Evolutionary conservation across 2,113 vertebrate species (phyloP).

Genomic region (Romanogobio albipinnatus): DNA sequence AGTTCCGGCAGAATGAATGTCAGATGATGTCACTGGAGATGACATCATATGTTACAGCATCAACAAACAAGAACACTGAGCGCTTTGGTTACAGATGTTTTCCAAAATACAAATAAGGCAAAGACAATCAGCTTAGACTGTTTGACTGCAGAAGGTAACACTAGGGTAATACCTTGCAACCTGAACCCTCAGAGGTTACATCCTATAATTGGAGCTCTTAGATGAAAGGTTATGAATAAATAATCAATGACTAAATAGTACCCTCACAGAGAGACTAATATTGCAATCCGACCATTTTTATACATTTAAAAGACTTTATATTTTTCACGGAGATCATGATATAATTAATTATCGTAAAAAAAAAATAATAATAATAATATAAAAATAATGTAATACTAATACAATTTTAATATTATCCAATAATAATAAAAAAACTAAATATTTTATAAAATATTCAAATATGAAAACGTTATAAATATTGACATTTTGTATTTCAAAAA

Average conservation of each 20-base stretch:
- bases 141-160: not conserved
- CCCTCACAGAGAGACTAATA: not conserved
- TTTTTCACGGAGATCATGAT: not conserved
- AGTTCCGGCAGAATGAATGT: not conserved
- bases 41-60: not conserved
- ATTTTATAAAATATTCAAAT: no score
- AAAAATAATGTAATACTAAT: no score
- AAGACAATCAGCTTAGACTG: not conserved
- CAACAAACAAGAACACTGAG: not conserved
- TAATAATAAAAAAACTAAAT: not conserved
- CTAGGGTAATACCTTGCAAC: not conserved
- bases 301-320: not conserved
- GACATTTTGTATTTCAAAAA: not conserved
- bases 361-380: not conserved
- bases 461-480: not conserved
- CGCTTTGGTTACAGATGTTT: slow-evolving; percentile 6
- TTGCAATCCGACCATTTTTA: not conserved
- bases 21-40: slow-evolving; percentile 6
- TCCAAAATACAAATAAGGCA: not conserved
- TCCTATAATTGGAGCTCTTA: slow-evolving; percentile 29
- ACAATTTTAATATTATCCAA: no score
- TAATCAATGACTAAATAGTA: slow-evolving; percentile 11
- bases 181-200: slow-evolving; percentile 1
- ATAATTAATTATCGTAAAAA: not conserved
- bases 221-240: slow-evolving; percentile 37